These are phyloP conservation scores for Sternarchorhynchus goeldii DNA, from an alignment of 2,797 vertebrate genomes.

Conservation along the genomic window DNA sequence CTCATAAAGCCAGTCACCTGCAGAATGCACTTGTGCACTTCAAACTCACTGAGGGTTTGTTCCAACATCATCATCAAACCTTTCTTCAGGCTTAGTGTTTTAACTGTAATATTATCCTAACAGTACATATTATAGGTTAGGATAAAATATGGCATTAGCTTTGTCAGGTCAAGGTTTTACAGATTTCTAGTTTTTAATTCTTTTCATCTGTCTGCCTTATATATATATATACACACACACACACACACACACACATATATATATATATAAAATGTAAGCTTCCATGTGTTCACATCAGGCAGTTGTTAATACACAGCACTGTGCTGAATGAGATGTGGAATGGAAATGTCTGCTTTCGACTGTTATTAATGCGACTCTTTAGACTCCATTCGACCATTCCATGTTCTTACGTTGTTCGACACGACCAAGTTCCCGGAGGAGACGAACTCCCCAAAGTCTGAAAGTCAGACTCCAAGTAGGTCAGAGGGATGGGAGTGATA, in stretches of 20 bases:
- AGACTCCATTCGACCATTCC: no score
- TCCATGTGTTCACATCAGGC: background rate
- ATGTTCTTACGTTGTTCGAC: no score
- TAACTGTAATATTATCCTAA: background rate
- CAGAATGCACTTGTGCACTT: conserved; percentile 5
- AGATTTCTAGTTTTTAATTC: background rate
- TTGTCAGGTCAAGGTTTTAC: background rate
- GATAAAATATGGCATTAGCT: background rate
- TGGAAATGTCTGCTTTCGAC: no score
- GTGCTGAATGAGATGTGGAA: background rate
- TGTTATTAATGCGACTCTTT: no score
- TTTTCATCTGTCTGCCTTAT: background rate
- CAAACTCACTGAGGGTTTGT: background rate
- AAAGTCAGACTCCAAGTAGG: conserved; percentile 3
- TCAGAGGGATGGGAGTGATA: background rate
- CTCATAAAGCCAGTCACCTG: conserved; percentile 51
- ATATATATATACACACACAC: no score
- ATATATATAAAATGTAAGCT: background rate
- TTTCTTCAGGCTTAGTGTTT: background rate
- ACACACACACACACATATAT: no score
- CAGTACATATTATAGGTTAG: background rate
- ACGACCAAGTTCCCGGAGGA: no score
- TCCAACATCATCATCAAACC: background rate
- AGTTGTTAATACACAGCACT: background rate
- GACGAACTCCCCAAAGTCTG: no score